Evolutionary conservation across 2,888 invertebrate genomes (phyloP), one percentile per base, ranked within the genome.

Genomic region (Erebia aethiops): DNA sequence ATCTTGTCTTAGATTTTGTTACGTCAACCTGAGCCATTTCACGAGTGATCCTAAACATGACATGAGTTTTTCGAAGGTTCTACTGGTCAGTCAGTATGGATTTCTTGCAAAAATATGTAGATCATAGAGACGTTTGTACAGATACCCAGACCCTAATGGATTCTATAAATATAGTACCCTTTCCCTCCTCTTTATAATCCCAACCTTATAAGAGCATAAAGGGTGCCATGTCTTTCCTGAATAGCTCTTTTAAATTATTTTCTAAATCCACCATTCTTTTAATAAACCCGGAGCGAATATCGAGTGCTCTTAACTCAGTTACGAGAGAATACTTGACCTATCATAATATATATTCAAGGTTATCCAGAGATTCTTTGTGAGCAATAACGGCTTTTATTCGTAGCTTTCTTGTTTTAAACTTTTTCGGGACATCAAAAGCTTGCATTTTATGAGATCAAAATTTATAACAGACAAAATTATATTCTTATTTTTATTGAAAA

Each of bases 261-360:
- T 49, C 21, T 62, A 49, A 61, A 61, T 66, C 52, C 46, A 63
- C 49, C 16, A 54, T 41, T 68, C 73, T 73, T 71, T 68, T 68
- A 57, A 71, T 54, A 68, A 71, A 54, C 26, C 41, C 70, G 64
- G 54, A 52, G 63, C 51, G 70, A 51, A 62, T 65, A 56, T 72
- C 43, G 57, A 72, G 67, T 62, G 67, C 70, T 58, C 74, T 74
- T 69, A 70, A 68, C 74, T 72, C 60, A 72, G 60, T 62, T 72
- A 65, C 54, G 46, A 62, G 52, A 61, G 67, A 58, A 58, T 57
- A 54, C 74, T 74, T 74, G 72, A 74, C 70, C 72, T 68, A 70
- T 70, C 71, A 67, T 58, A 5, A 35, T 35, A 35, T 7, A 46
- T 41, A 16, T 58, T 71, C 74, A 74, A 74, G 74, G 74, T 70